These are phyloP conservation scores for Drosophila willistoni DNA, from an alignment of 1,140 invertebrate genomes.

Conservation along the genomic window DNA sequence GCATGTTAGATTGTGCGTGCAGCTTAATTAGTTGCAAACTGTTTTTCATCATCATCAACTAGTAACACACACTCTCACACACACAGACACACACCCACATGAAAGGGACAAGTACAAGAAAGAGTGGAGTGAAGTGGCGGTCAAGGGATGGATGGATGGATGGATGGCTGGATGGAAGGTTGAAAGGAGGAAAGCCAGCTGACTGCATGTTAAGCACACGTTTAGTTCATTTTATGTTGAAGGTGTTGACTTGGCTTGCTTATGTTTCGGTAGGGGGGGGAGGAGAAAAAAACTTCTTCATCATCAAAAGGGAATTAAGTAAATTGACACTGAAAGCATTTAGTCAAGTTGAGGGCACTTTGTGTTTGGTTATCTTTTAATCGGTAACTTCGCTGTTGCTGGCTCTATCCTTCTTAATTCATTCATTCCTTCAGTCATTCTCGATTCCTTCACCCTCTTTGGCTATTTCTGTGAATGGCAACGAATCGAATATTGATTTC, in stretches of 20 bases:
- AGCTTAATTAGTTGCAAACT: slow-evolving; percentile 81
- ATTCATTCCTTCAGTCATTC: not conserved
- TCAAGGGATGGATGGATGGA: slow-evolving; percentile 28
- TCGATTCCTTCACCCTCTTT: not conserved
- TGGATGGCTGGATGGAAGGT: not conserved
- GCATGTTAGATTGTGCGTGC: slow-evolving; percentile 80
- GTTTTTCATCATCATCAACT: slow-evolving; percentile 68
- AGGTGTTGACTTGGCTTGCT: slow-evolving; percentile 27
- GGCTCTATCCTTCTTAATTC: not conserved
- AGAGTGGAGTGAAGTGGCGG: not conserved
- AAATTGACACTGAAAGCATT: slow-evolving; percentile 75
- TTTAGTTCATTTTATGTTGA: slow-evolving; percentile 36
- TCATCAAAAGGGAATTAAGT: slow-evolving; percentile 46
- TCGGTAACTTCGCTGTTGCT: slow-evolving; percentile 33
- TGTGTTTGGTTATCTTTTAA: slow-evolving; percentile 67
- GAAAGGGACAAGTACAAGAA: slow-evolving; percentile 12
- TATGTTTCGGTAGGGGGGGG: not conserved
- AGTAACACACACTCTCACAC: not conserved
- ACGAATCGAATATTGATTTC: slow-evolving; percentile 73
- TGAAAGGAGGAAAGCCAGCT: too few relatives aligned
- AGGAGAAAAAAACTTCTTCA: slow-evolving; percentile 34
- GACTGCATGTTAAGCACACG: slow-evolving; percentile 61
- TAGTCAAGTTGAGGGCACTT: slow-evolving; percentile 56
- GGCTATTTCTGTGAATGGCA: slow-evolving; percentile 9
- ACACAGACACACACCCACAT: not conserved